phyloP scores from a whole-genome alignment of 2,888 invertebrate species.

The Bursaphelenchus okinawaensis region DNA sequence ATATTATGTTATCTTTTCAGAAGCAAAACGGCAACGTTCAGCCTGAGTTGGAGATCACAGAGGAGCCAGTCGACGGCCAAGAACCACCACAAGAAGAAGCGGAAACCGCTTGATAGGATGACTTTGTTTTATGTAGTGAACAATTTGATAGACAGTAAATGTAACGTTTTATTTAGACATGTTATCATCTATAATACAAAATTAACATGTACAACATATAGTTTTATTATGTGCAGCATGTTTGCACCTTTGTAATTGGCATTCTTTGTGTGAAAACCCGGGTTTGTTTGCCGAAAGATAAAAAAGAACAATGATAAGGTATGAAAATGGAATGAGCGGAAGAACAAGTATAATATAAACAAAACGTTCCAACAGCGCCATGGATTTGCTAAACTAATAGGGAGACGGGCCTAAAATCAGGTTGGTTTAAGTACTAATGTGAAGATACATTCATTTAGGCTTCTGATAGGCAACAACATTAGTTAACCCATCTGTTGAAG shows the following conservation, averaged over 20 bases:
- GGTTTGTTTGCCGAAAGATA: neutral
- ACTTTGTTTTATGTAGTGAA: too few species aligned
- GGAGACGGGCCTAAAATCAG: too few species aligned
- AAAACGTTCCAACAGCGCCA: neutral
- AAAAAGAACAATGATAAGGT: neutral
- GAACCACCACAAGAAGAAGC: neutral
- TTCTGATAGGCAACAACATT: neutral
- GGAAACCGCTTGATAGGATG: neutral
- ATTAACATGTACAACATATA: neutral
- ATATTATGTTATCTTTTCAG: too few species aligned
- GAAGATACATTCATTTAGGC: too few species aligned
- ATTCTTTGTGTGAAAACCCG: neutral
- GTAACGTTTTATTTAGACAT: too few species aligned
- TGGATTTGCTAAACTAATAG: neutral
- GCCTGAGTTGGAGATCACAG: slow-evolving; percentile 8
- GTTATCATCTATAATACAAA: neutral
- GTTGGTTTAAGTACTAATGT: too few species aligned
- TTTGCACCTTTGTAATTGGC: neutral
- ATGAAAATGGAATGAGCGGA: neutral
- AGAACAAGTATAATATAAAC: neutral
- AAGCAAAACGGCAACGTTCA: neutral
- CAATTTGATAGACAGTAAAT: too few species aligned
- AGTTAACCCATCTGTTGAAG: neutral
- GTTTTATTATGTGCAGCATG: neutral
- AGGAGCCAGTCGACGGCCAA: slow-evolving; percentile 9